phyloP scores from a whole-genome alignment of 2,888 invertebrate species.

The Diarsia brunnea region DNA sequence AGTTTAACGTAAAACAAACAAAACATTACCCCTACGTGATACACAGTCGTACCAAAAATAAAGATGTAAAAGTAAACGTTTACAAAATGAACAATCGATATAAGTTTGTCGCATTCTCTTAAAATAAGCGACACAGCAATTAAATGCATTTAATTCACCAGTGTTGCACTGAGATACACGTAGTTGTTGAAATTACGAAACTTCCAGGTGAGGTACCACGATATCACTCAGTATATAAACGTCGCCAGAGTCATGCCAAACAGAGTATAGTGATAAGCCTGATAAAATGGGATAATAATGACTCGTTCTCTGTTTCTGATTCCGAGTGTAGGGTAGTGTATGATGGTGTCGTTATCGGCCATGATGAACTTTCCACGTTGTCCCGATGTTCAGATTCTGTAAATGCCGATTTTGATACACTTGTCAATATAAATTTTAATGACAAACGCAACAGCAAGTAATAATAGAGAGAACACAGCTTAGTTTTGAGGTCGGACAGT shows the following conservation, averaged over 20 bases:
- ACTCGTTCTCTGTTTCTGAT: neutral
- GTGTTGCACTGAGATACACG: constrained; percentile 28
- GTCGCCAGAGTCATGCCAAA: neutral
- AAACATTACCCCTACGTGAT: constrained; percentile 32
- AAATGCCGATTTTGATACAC: neutral
- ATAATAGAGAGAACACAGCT: neutral
- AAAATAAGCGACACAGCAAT: neutral
- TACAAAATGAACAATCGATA: neutral
- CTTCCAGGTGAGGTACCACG: constrained; percentile 32
- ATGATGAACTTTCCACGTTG: neutral
- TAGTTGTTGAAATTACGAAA: constrained; percentile 50
- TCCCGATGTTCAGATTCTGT: neutral
- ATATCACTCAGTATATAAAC: constrained; percentile 43
- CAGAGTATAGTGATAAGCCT: constrained; percentile 14
- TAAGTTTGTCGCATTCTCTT: neutral
- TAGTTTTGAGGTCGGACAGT: neutral
- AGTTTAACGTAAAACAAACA: constrained; percentile 30
- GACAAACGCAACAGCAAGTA: neutral
- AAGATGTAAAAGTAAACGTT: constrained; percentile 20
- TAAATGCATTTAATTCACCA: constrained; percentile 26
- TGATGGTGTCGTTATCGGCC: neutral
- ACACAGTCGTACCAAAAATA: constrained; percentile 13
- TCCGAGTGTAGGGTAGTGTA: neutral
- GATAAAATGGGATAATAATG: constrained; percentile 19
- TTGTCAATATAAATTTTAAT: neutral